Conservation (phyloP, 2,888 invertebrate genomes). For the Muschampia plurimacula region DNA sequence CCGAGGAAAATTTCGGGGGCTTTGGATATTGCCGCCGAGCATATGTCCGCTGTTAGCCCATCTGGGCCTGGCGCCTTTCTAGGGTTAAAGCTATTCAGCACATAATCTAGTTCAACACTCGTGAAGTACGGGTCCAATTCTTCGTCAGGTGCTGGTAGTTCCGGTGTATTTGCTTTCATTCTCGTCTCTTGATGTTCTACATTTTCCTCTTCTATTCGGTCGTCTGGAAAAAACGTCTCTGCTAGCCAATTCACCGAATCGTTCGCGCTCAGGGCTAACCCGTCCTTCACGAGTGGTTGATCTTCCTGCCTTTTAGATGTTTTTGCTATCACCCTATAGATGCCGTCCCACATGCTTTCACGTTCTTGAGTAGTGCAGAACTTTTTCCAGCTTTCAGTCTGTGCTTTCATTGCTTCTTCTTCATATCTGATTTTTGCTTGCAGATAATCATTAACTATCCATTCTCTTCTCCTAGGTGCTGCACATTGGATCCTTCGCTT, state of each 20-base stretch:
- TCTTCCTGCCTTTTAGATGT: constrained; percentile 27
- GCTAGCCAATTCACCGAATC: constrained; percentile 31
- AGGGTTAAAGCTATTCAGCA: constrained; percentile 24
- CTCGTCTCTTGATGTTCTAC: constrained; percentile 6
- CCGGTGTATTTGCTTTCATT: background rate
- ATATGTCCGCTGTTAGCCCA: constrained; percentile 41
- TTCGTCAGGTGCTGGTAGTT: background rate
- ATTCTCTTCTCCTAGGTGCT: constrained; percentile 10
- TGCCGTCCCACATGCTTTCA: constrained; percentile 38
- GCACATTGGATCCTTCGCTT: constrained; percentile 11
- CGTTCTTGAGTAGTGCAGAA: constrained; percentile 38
- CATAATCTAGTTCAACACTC: constrained; percentile 6
- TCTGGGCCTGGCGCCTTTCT: constrained; percentile 42
- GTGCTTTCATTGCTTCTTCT: constrained; percentile 20
- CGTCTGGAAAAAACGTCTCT: constrained; percentile 26
- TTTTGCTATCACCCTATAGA: constrained; percentile 39
- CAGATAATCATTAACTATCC: constrained; percentile 5
- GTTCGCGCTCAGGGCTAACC: background rate
- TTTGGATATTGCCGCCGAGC: background rate
- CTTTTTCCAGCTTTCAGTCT: constrained; percentile 38
- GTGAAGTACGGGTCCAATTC: constrained; percentile 36
- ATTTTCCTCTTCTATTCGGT: background rate
- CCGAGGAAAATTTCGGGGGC: background rate
- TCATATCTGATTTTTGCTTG: constrained; percentile 17
- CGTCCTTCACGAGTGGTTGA: constrained; percentile 13